Conservation (phyloP, 2,888 invertebrate genomes). For the Abrostola tripartita region DNA sequence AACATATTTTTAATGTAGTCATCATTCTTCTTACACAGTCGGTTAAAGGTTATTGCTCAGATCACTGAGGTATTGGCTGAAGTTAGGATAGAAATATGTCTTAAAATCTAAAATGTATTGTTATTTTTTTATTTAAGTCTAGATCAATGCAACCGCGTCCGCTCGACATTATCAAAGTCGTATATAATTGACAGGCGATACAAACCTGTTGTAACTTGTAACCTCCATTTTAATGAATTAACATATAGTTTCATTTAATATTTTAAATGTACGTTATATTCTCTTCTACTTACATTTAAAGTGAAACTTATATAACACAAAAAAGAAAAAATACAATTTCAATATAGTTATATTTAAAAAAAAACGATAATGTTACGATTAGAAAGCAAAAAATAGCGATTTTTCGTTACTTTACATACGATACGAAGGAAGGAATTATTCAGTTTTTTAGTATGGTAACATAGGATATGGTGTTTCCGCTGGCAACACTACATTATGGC, state of each 20-base stretch:
- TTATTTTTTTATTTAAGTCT: not conserved
- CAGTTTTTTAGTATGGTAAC: conserved; percentile 82
- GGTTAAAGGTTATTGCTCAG: no score
- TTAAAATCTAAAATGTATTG: not conserved
- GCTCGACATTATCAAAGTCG: conserved; percentile 34
- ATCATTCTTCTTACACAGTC: no score
- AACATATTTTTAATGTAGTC: no score
- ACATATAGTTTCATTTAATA: conserved; percentile 65
- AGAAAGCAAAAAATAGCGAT: conserved; percentile 81
- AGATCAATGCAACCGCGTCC: conserved; percentile 39
- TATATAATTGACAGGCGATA: conserved; percentile 45
- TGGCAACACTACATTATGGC: conserved; percentile 86
- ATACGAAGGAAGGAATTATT: conserved; percentile 76
- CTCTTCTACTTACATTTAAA: conserved; percentile 82
- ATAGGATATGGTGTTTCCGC: conserved; percentile 84
- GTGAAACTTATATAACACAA: conserved; percentile 72
- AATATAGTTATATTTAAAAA: conserved; percentile 80
- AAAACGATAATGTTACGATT: conserved; percentile 77
- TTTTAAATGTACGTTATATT: conserved; percentile 75
- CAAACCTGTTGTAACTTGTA: conserved; percentile 62
- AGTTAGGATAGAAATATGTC: conserved; percentile 1
- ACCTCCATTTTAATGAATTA: conserved; percentile 65
- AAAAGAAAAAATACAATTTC: conserved; percentile 65
- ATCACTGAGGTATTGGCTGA: not conserved
- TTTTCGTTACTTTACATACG: conserved; percentile 78